Conservation (phyloP, 2,113 vertebrate species). For the Marmota monax region DNA sequence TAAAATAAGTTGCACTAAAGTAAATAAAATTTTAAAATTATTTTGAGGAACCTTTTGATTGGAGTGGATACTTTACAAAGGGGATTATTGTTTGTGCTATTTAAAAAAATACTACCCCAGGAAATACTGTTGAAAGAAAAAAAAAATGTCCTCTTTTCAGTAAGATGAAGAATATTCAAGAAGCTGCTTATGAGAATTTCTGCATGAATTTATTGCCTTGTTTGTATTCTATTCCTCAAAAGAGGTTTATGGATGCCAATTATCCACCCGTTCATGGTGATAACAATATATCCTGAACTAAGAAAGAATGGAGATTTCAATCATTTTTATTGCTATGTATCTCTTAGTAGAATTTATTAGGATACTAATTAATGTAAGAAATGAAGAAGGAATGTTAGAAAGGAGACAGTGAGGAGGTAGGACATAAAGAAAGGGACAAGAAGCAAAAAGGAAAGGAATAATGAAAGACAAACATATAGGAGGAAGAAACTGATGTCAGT, state of each 20-base stretch:
- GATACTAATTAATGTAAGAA: background rate
- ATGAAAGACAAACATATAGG: background rate
- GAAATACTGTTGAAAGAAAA: background rate
- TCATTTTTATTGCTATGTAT: background rate
- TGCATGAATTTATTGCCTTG: background rate
- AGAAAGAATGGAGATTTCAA: background rate
- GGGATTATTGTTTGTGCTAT: background rate
- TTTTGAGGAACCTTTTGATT: background rate
- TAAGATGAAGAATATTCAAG: background rate
- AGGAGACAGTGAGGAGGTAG: background rate
- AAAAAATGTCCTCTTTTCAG: background rate
- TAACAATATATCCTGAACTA: background rate
- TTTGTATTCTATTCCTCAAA: background rate
- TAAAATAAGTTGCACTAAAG: background rate
- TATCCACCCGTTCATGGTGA: background rate
- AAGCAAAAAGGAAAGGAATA: background rate
- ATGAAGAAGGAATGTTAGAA: background rate
- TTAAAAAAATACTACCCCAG: background rate
- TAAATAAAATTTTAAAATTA: background rate
- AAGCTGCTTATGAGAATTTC: background rate
- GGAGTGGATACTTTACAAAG: background rate
- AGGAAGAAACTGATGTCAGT: background rate
- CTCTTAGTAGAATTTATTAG: background rate
- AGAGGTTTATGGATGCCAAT: background rate
- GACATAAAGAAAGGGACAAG: background rate